Evolutionary conservation across 1,140 invertebrate species (phyloP).

Genomic region (Anastatus disparis): DNA sequence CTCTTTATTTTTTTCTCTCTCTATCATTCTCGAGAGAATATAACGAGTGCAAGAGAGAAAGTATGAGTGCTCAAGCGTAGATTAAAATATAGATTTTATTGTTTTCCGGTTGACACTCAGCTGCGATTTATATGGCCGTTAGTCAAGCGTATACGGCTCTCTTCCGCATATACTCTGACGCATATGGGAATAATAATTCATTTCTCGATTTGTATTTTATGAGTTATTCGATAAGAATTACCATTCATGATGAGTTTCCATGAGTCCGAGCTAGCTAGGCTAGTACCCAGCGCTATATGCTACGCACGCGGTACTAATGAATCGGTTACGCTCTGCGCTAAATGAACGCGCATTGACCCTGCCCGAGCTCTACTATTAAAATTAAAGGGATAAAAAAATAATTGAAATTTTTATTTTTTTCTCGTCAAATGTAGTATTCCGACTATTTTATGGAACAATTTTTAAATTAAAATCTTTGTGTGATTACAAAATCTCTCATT

Average conservation of each 20-base stretch:
- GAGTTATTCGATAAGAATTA: conserved; percentile 56
- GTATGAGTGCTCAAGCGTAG: conserved; percentile 42
- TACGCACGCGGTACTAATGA: conserved; percentile 32
- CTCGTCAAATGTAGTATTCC: too few relatives aligned
- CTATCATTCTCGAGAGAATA: background rate
- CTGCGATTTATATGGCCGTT: conserved; percentile 58
- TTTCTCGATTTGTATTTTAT: conserved; percentile 56
- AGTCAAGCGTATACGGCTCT: conserved; percentile 46
- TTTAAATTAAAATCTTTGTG: background rate
- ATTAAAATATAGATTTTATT: conserved; percentile 67
- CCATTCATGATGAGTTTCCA: conserved; percentile 39
- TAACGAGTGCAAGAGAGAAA: background rate
- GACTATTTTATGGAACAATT: background rate
- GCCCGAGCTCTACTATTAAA: too few relatives aligned
- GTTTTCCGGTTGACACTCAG: conserved; percentile 54
- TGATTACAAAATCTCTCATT: conserved; percentile 1
- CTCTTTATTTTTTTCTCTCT: conserved; percentile 42
- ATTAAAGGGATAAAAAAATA: too few relatives aligned
- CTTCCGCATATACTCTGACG: conserved; percentile 34
- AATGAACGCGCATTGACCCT: background rate
- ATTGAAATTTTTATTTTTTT: too few relatives aligned
- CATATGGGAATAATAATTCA: conserved; percentile 59
- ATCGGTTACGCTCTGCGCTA: conserved; percentile 4
- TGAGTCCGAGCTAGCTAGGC: background rate
- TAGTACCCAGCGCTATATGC: background rate